These are phyloP conservation scores for Galeruca laticollis DNA, from an alignment of 2,888 invertebrate species.

Conservation along the genomic window DNA sequence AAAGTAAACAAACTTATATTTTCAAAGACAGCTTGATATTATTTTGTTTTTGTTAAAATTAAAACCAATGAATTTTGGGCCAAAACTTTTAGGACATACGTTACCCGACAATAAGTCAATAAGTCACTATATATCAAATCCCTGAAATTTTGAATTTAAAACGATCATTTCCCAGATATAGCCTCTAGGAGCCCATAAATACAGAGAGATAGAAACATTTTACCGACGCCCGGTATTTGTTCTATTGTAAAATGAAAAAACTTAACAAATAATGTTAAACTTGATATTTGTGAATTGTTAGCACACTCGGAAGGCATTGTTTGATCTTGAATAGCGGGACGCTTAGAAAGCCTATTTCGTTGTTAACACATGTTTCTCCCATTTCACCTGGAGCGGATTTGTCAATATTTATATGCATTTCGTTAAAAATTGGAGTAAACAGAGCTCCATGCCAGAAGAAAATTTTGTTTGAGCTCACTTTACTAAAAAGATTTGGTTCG, in stretches of 20 bases:
- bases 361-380: slow-evolving; percentile 28
- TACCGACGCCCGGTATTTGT: not conserved
- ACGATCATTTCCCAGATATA: too few relatives aligned
- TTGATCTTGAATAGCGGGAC: slow-evolving; percentile 19
- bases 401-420: slow-evolving; percentile 35
- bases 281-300: slow-evolving; percentile 12
- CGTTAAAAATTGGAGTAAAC: slow-evolving; percentile 30
- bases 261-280: not conserved
- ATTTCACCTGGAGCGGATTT: slow-evolving; percentile 30
- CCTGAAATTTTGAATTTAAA: too few relatives aligned
- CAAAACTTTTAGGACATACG: too few relatives aligned
- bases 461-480: slow-evolving; percentile 23
- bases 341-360: slow-evolving; percentile 26
- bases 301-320: slow-evolving; percentile 8
- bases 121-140: too few relatives aligned
- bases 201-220: too few relatives aligned
- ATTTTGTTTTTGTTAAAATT: too few relatives aligned
- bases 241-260: not conserved
- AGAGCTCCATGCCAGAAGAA: slow-evolving; percentile 5
- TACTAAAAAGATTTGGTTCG: not conserved
- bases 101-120: too few relatives aligned
- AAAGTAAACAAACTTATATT: too few relatives aligned
- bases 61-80: too few relatives aligned
- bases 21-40: too few relatives aligned
- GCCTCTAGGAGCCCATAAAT: too few relatives aligned